Evolutionary conservation across 2,888 invertebrate species (phyloP), one percentile per base, ranked within the genome.

Genomic region (Linnaemya vulpina): DNA sequence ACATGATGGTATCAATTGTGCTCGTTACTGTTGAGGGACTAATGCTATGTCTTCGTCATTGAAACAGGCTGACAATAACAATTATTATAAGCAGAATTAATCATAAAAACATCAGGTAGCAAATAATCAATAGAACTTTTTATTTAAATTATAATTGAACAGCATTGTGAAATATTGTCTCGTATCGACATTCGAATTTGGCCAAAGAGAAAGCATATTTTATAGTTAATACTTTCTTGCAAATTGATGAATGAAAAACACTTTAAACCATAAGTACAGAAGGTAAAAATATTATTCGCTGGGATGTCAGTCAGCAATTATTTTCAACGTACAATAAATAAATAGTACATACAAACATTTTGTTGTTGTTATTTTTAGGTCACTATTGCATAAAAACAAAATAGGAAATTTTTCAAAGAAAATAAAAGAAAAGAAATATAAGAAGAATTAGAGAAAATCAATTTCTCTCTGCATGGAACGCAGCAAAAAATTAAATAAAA

Each of bases 301-400:
- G 55, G 22, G 22, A 11, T 55, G 51, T 1, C 49, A 60, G 71
- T 51, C 25, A 30, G 60, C 60, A 74, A 68, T 81, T 75, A 68
- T 81, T 60, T 67, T 17, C 60, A 30, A 17, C 43, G 25, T 9
- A 75, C 20, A 65, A 25, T 35, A 35, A 2, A 15, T 13, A 4
- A 5, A 2, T 0, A 0, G n/a, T 49, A 68, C n/a, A 60, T 77
- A 77, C 13, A 49, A 46, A 58, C 17, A 68, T 53, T 81, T 65
- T 67, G 30, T 67, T 74, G 25, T 58, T 58, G 9, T 58, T 46
- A 25, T 68, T 74, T 79, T 79, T 79, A 79, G 78, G 78, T 79
- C 83, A 83, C 63, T 60, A 79, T 63, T 83, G 77, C 83, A 77
- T 67, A 77, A 78, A 77, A 40, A 73, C n/a, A 73, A 55, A 62